Percentiles rank a stretch among this genome's conserved stretches.
phyloP scores from a whole-genome alignment of 1,140 invertebrate genomes.

The Ceratina japonica region DNA sequence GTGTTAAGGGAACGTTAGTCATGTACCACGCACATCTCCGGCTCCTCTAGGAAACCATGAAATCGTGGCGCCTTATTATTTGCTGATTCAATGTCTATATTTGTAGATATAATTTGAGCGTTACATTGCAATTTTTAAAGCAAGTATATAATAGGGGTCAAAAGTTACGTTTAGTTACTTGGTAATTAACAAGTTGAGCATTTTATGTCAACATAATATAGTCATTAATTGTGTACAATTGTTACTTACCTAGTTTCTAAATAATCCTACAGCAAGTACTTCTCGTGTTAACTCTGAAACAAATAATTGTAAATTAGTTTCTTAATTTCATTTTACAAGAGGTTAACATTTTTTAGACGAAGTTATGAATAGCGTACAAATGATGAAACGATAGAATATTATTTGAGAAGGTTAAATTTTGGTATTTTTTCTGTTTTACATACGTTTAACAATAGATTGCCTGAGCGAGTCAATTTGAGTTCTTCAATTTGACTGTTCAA shows the following conservation, averaged over 20 bases:
- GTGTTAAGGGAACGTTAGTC: constrained; percentile 15
- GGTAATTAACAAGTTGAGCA: too few relatives aligned
- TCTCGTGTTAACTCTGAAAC: constrained; percentile 26
- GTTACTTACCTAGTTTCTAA: constrained; percentile 9
- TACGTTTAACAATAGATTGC: too few relatives aligned
- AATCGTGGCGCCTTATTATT: background rate
- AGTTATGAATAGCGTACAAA: too few relatives aligned
- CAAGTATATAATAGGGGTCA: too few relatives aligned
- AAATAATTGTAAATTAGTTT: constrained; percentile 15
- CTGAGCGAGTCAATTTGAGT: too few relatives aligned
- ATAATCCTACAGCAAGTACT: background rate
- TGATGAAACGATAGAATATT: background rate
- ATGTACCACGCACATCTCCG: background rate
- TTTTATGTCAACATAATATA: too few relatives aligned
- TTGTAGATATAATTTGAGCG: background rate
- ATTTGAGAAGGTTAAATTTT: background rate
- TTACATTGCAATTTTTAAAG: too few relatives aligned
- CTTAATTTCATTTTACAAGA: background rate
- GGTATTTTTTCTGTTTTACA: background rate
- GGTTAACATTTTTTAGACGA: background rate
- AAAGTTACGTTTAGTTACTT: too few relatives aligned
- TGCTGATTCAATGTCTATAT: background rate
- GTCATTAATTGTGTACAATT: too few relatives aligned
- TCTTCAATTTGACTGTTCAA: too few relatives aligned
- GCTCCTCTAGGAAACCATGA: background rate